These are phyloP conservation scores for Frankliniella intonsa DNA, from an alignment of 2,888 invertebrate genomes.

Conservation along the genomic window DNA sequence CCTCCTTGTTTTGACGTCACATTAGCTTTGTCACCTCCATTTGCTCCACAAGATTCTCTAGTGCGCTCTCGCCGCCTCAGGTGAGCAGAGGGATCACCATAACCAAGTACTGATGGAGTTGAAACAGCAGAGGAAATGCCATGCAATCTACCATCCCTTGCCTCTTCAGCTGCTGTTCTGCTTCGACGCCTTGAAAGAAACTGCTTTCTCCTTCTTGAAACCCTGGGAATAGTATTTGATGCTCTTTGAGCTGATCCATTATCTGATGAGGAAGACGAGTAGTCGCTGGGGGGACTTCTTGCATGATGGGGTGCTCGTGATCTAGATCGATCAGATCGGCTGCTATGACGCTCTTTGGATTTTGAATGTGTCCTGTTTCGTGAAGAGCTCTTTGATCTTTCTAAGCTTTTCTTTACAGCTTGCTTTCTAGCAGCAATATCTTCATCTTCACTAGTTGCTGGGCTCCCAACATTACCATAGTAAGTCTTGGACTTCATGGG, in stretches of 20 bases:
- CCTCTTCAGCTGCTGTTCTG: constrained; percentile 37
- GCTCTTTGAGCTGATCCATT: constrained; percentile 40
- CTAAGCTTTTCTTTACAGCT: neutral
- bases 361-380: neutral
- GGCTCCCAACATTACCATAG: neutral
- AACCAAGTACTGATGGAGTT: constrained; percentile 38
- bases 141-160: constrained; percentile 35
- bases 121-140: constrained; percentile 38
- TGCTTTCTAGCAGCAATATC: neutral
- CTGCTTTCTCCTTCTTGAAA: constrained; percentile 40
- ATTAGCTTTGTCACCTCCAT: constrained; percentile 40
- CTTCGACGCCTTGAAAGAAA: constrained; percentile 38
- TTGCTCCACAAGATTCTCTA: constrained; percentile 36
- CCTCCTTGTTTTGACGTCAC: constrained; percentile 37
- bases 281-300: constrained; percentile 42
- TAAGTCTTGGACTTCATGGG: neutral
- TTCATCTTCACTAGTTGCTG: neutral
- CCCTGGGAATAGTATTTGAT: constrained; percentile 42
- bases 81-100: constrained; percentile 33
- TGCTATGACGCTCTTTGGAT: neutral
- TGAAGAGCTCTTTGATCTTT: neutral
- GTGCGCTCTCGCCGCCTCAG: neutral
- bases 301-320: constrained; percentile 34
- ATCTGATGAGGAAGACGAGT: constrained; percentile 41
- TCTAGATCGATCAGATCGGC: neutral